A percentile compares a stretch with the other conserved stretches of the same genome.
These are phyloP conservation scores for Pentalonia nigronervosa DNA, from an alignment of 1,140 invertebrate species.

Conservation along the genomic window DNA sequence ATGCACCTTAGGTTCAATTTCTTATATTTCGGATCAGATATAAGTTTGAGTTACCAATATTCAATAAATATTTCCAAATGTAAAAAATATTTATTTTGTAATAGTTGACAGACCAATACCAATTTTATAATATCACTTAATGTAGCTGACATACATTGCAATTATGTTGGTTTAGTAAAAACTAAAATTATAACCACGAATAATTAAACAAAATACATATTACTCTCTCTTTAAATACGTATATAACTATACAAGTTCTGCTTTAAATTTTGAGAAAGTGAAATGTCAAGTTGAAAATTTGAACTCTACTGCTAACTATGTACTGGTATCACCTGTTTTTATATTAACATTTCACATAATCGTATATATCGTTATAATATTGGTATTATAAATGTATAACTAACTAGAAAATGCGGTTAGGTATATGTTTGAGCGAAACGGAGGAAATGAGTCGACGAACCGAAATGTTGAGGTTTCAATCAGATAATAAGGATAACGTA, in stretches of 20 bases:
- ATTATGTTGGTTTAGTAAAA: neutral
- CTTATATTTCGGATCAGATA: neutral
- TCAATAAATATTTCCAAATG: neutral
- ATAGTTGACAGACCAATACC: neutral
- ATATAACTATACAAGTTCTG: neutral
- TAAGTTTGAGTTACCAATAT: neutral
- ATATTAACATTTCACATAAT: neutral
- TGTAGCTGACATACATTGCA: neutral
- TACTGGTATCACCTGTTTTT: neutral
- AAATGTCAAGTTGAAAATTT: conserved; percentile 17
- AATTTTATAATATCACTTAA: neutral
- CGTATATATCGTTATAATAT: neutral
- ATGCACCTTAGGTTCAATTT: neutral
- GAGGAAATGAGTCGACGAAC: conserved; percentile 13
- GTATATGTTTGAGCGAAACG: neutral
- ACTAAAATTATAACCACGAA: neutral
- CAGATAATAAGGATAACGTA: conserved; percentile 1
- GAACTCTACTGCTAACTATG: neutral
- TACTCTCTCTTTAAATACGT: neutral
- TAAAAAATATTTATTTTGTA: neutral
- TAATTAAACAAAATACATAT: neutral
- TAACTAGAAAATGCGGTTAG: conserved; percentile 1
- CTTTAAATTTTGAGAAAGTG: conserved; percentile 13
- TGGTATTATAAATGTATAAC: neutral
- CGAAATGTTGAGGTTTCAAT: conserved; percentile 2